Conservation (phyloP, 1,140 invertebrate genomes). For the Megalopta genalis region DNA sequence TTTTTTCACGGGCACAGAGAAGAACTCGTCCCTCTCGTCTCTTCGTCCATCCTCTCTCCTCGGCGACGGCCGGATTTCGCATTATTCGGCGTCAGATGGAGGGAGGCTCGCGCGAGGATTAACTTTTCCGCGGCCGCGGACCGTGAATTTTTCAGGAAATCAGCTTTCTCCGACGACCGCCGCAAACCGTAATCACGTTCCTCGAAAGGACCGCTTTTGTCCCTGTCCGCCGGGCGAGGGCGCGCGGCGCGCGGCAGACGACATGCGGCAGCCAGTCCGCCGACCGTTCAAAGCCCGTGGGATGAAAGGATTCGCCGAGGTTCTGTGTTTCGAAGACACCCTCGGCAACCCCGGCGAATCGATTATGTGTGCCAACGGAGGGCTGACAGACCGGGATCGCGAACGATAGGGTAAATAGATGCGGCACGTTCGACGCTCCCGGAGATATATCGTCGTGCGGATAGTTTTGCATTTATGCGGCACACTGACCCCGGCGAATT, state of each 20-base stretch:
- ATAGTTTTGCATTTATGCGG: too few relatives aligned
- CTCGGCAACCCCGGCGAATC: background rate
- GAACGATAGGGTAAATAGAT: too few relatives aligned
- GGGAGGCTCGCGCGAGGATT: background rate
- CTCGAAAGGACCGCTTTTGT: background rate
- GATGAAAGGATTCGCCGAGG: slow-evolving; percentile 2
- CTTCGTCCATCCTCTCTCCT: too few relatives aligned
- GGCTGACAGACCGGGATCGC: background rate
- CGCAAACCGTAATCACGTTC: background rate
- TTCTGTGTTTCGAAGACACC: background rate
- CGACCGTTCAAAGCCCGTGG: background rate
- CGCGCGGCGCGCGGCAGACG: background rate
- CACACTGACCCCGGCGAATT: too few relatives aligned
- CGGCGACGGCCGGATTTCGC: background rate
- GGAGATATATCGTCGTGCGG: too few relatives aligned
- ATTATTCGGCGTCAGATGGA: slow-evolving; percentile 16
- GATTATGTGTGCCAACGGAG: background rate
- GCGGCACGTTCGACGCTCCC: too few relatives aligned
- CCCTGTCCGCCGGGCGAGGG: background rate
- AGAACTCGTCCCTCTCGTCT: too few relatives aligned
- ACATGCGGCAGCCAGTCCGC: too few relatives aligned
- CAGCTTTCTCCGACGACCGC: background rate
- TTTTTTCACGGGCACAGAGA: background rate
- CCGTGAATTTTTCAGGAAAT: slow-evolving; percentile 18
- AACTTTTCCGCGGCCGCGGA: slow-evolving; percentile 3